phyloP scores from a whole-genome alignment of 2,888 invertebrate species.

The Clusia tigrina region DNA sequence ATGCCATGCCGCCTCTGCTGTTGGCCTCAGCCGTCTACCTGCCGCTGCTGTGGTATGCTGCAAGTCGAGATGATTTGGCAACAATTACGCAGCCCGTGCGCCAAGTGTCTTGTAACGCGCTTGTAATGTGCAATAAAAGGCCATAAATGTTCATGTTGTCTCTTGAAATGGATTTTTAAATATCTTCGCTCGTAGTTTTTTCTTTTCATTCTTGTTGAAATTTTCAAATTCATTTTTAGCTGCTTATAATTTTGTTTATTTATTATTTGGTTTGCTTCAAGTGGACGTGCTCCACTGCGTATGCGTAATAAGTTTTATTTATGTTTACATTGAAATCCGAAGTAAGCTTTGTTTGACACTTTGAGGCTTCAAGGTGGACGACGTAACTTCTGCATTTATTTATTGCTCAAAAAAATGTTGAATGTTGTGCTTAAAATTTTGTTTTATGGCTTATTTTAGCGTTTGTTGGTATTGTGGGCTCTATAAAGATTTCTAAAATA shows the following conservation, averaged over 20 bases:
- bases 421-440: too few relatives aligned
- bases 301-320: slow-evolving; percentile 1
- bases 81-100: slow-evolving; percentile 8
- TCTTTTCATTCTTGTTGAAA: too few relatives aligned
- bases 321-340: too few relatives aligned
- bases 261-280: not conserved
- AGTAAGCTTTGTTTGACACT: not conserved
- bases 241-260: not conserved
- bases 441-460: too few relatives aligned
- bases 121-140: not conserved
- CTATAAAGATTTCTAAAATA: too few relatives aligned
- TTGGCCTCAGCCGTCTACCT: not conserved
- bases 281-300: not conserved
- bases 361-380: not conserved
- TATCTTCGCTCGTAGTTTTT: too few relatives aligned
- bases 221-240: not conserved
- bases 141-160: not conserved
- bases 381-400: not conserved
- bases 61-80: not conserved
- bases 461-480: too few relatives aligned
- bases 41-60: not conserved
- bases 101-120: slow-evolving; percentile 1
- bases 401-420: too few relatives aligned
- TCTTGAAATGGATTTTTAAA: not conserved
- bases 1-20: not conserved